Conservation (phyloP, 2,888 invertebrate species). For the Escarpia spicata region DNA sequence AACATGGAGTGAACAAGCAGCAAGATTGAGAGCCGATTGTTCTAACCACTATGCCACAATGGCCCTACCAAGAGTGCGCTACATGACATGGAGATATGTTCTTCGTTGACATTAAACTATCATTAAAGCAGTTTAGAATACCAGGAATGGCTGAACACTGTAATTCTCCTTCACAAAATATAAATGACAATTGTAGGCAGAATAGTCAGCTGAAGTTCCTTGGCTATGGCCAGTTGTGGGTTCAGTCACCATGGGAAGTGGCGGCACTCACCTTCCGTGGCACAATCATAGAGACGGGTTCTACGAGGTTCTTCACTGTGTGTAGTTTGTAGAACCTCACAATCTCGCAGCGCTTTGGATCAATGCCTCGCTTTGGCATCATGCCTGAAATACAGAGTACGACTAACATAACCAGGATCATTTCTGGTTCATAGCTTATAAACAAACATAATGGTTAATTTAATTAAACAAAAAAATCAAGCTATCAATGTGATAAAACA, state of each 20-base stretch:
- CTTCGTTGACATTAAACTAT: background rate
- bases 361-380: slow-evolving; percentile 98
- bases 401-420: background rate
- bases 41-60: no score
- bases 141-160: background rate
- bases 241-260: background rate
- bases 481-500: background rate
- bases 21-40: no score
- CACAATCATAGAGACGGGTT: slow-evolving; percentile 97
- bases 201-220: background rate
- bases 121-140: background rate
- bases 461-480: background rate
- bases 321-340: slow-evolving; percentile 94
- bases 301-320: slow-evolving; percentile 76
- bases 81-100: background rate
- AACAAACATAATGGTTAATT: background rate
- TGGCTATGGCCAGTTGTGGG: background rate
- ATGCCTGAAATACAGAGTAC: slow-evolving; percentile 67
- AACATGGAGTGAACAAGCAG: no score
- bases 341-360: slow-evolving; percentile 93
- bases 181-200: background rate
- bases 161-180: background rate
- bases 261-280: slow-evolving; percentile 80
- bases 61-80: background rate
- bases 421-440: background rate